Conservation (phyloP, 2,797 vertebrate species). For the Xyrichtys novacula region DNA sequence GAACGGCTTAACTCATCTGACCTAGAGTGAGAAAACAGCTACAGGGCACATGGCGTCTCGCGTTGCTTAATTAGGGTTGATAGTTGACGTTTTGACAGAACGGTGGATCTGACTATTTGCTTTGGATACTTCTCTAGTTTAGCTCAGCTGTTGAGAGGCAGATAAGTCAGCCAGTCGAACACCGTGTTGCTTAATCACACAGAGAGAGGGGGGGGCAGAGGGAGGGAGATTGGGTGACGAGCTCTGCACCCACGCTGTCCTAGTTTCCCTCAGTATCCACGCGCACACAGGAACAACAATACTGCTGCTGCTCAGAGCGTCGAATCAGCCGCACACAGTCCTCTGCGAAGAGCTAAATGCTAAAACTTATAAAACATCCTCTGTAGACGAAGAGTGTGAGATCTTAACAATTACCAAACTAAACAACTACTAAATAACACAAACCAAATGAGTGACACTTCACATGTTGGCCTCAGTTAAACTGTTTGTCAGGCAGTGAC, state of each 20-base stretch:
- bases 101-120: conserved; percentile 7
- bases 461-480: no score
- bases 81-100: conserved; percentile 2
- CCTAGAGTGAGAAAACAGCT: conserved; percentile 12
- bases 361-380: no score
- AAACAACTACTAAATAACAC: no score
- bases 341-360: no score
- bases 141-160: conserved; percentile 53
- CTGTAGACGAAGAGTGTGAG: neutral
- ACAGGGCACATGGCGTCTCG: no score
- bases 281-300: conserved; percentile 43
- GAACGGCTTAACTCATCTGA: conserved; percentile 5
- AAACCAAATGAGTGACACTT: neutral
- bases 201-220: conserved; percentile 25
- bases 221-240: conserved; percentile 63
- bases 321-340: conserved; percentile 24
- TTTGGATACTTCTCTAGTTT: conserved; percentile 39
- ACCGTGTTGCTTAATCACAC: conserved; percentile 64
- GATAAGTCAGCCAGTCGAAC: conserved; percentile 60
- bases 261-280: conserved; percentile 70
- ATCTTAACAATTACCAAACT: no score
- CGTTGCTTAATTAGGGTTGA: neutral
- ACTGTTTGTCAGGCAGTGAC: no score
- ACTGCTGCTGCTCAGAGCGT: conserved; percentile 36
- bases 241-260: conserved; percentile 75